phyloP scores from a whole-genome alignment of 2,113 vertebrate species.

The Zeus faber region DNA sequence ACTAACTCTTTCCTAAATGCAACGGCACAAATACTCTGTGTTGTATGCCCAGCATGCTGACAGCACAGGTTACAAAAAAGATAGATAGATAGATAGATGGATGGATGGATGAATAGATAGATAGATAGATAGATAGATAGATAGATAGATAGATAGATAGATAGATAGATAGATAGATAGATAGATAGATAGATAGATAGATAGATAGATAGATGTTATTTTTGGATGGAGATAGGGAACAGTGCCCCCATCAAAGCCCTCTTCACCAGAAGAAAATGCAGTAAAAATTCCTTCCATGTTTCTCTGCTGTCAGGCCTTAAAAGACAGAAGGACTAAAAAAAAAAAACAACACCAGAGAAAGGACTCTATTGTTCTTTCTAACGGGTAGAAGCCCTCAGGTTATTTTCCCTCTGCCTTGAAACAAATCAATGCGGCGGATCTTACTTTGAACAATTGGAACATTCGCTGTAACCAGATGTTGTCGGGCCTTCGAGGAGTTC shows the following conservation, averaged over 20 bases:
- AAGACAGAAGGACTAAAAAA: conserved; percentile 45
- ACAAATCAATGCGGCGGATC: conserved; percentile 72
- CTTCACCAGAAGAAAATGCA: conserved; percentile 1
- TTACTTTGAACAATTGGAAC: conserved; percentile 72
- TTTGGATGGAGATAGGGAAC: background rate
- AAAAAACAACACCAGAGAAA: conserved; percentile 32
- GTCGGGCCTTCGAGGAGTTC: conserved; percentile 55
- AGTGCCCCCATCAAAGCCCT: conserved; percentile 13
- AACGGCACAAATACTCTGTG: too few relatives aligned
- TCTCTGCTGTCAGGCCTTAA: conserved; percentile 38
- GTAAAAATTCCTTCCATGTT: conserved; percentile 30
- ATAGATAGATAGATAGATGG: background rate
- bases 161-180: background rate
- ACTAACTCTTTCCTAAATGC: too few relatives aligned
- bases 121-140: conserved; percentile 1
- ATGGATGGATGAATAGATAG: too few relatives aligned
- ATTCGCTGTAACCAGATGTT: conserved; percentile 70
- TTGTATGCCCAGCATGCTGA: too few relatives aligned
- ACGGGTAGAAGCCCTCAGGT: conserved; percentile 67
- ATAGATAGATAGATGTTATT: background rate
- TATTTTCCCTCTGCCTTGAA: conserved; percentile 72
- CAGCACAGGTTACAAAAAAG: too few relatives aligned
- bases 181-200: background rate
- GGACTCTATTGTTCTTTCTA: conserved; percentile 72
- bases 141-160: background rate